Evolutionary conservation across 1,140 invertebrate species (phyloP).

Genomic region (Pogonomyrmex californicus): DNA sequence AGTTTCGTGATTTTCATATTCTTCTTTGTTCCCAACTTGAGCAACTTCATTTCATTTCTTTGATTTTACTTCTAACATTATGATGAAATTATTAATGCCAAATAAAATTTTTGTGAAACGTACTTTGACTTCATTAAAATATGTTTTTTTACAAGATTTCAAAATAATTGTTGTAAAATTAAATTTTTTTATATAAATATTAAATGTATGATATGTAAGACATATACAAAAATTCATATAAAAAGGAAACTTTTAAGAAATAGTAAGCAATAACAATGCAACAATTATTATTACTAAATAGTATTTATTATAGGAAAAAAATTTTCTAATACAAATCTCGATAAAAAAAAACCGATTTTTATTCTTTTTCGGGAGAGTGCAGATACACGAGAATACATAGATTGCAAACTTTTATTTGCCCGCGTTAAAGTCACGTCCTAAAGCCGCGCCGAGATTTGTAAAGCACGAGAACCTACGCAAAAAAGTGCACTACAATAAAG

Average conservation of each 20-base stretch:
- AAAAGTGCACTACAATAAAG: background rate
- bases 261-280: background rate
- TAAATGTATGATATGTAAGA: background rate
- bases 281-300: background rate
- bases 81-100: background rate
- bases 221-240: background rate
- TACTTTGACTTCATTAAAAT: background rate
- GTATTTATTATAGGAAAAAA: background rate
- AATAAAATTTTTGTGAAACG: background rate
- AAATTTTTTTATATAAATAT: background rate
- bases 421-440: background rate
- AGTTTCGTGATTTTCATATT: slow-evolving; percentile 16
- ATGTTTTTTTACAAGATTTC: background rate
- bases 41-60: background rate
- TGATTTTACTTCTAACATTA: slow-evolving; percentile 4
- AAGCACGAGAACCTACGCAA: background rate
- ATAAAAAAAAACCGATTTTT: background rate
- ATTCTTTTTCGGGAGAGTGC: background rate
- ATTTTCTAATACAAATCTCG: background rate
- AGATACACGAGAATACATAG: slow-evolving; percentile 3
- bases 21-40: background rate
- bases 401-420: slow-evolving; percentile 36
- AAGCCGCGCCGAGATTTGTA: slow-evolving; percentile 20
- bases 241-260: background rate
- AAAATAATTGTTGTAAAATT: background rate